Percentiles rank a stretch among this genome's conserved stretches.
Evolutionary conservation across 2,113 vertebrate species (phyloP).

Genomic region (Anarrhichthys ocellatus): DNA sequence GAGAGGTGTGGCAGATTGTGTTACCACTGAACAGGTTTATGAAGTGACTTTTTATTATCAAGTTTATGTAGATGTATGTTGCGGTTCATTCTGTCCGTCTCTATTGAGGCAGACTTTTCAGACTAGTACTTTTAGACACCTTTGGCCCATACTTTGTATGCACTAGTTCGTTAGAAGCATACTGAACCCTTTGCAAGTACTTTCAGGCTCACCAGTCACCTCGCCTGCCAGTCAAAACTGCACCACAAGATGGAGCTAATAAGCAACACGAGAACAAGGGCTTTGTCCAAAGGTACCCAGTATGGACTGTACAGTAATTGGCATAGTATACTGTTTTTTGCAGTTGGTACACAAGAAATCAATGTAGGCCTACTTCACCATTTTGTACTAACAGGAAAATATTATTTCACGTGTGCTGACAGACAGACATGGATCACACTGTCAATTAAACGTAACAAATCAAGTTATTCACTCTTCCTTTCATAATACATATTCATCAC

Average conservation of each 20-base stretch:
- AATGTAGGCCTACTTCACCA: not conserved
- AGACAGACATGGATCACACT: not conserved
- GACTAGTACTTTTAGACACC: no score
- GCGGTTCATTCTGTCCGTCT: not conserved
- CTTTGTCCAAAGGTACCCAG: not conserved
- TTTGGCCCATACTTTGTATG: not conserved
- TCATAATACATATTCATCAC: not conserved
- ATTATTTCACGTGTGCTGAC: not conserved
- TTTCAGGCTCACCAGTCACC: no score
- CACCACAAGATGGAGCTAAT: constrained; percentile 63
- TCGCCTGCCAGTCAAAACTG: not conserved
- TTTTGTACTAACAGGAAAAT: not conserved
- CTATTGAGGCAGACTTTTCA: no score
- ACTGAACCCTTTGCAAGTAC: not conserved
- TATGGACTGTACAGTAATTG: not conserved
- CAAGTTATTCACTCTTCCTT: not conserved
- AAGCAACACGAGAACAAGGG: not conserved
- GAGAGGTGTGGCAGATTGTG: not conserved
- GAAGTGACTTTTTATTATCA: no score
- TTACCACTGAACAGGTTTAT: not conserved
- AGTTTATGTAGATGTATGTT: no score
- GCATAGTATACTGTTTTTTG: not conserved
- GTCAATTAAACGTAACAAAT: not conserved
- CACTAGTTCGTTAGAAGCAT: not conserved
- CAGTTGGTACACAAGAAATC: not conserved